These are phyloP conservation scores for Leptinotarsa lineolata DNA, from an alignment of 1,140 invertebrate species.

Conservation along the genomic window DNA sequence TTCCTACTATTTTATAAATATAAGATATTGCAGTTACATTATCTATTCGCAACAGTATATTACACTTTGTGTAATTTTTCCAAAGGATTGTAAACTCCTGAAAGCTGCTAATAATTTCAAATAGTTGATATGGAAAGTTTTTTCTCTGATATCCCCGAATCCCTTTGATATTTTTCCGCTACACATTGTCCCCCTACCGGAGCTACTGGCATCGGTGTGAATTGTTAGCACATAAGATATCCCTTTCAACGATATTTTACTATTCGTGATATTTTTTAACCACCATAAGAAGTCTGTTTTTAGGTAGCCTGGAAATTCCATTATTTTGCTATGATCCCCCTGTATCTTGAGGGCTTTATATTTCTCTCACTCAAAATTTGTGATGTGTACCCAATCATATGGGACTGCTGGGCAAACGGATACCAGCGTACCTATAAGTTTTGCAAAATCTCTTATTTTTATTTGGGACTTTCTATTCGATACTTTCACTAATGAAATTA, in stretches of 20 bases:
- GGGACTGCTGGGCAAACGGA: slow-evolving; percentile 17
- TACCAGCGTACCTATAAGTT: slow-evolving; percentile 10
- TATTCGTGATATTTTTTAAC: too few relatives aligned
- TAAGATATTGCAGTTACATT: slow-evolving; percentile 23
- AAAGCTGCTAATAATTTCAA: slow-evolving; percentile 24
- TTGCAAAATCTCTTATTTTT: slow-evolving; percentile 16
- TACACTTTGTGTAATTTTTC: neutral
- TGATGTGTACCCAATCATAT: slow-evolving; percentile 16
- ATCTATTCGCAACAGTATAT: slow-evolving; percentile 25
- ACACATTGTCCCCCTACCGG: slow-evolving; percentile 1
- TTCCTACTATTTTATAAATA: too few relatives aligned
- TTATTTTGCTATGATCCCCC: too few relatives aligned
- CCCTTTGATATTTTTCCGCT: slow-evolving; percentile 26
- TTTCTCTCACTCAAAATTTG: slow-evolving; percentile 3
- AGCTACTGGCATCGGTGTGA: slow-evolving; percentile 19
- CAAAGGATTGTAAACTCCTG: slow-evolving; percentile 30
- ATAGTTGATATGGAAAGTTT: slow-evolving; percentile 26
- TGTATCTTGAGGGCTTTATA: too few relatives aligned
- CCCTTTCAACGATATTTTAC: too few relatives aligned
- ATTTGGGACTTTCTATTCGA: too few relatives aligned
- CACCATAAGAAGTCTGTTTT: too few relatives aligned
- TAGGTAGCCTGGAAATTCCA: too few relatives aligned
- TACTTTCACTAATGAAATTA: too few relatives aligned
- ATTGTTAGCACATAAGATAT: slow-evolving; percentile 5
- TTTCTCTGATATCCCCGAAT: slow-evolving; percentile 37